Base-by-base conservation (phyloP, 2,113 vertebrate species). In the Salvator merianae region DNA sequence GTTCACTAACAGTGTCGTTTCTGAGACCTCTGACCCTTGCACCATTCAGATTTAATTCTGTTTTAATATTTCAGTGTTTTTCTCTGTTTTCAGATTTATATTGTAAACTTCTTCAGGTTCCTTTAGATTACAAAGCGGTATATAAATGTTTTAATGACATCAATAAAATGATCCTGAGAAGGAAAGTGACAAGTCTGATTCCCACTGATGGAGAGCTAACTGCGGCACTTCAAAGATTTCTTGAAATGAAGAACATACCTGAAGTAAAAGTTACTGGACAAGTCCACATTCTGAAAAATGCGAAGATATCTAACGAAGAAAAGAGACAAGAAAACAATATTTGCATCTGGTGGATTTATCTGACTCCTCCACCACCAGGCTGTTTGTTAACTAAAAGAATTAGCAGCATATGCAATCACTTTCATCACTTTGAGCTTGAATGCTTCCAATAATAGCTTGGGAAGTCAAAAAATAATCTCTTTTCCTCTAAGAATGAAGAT, bases 251-350 rank as follows among this genome's bases (percentile, higher is more conserved):
- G 88, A 84, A 89, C 93, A 73, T 96, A 99, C 98, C 99, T 99
- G 91, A 99, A 99, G 92, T 99, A 99, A 95, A 99, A 99, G 93
- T 99, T 99, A 93, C 99, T 99, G 73, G 99, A 99, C 20, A 99
- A 96, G 86, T 99, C 98, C 82, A 99, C 98, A 85, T 99, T 99
- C 95, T 99, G 98, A 95, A 99, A 99, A 88, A 99, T 98, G 86
- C 98, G 96, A 86, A 99, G 95, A 88, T 99, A 99, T 93, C 99
- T 99, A 91, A 14, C 71, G 80, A 84, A 92, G 88, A 82, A 74
- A 82, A 74, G 8, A 74, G 16, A 85, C 55, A 81, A 4, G 12
- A 28, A 88, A 81, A 8, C 84, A 74, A 32, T 14, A 74, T 66
- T 83, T 16, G n/a, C 13, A 74, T 26, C 50, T 10, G 79, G 14